Percentiles rank a stretch among this genome's conserved stretches.
Evolutionary conservation across 2,113 vertebrate species (phyloP).

Genomic region (Dicerorhinus sumatrensis): DNA sequence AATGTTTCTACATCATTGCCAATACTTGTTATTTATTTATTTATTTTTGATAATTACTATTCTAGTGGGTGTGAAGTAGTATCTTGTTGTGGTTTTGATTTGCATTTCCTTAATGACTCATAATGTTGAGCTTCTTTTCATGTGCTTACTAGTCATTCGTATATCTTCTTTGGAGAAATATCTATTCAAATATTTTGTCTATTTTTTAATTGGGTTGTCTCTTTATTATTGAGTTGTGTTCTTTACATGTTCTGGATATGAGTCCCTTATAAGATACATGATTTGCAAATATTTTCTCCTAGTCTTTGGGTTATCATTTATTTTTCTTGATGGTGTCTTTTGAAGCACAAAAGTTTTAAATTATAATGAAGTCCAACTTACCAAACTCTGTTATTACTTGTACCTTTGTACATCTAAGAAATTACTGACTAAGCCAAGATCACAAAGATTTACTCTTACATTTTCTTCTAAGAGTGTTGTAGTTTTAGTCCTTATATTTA

Average conservation of each 20-base stretch:
- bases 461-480: not conserved
- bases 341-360: not conserved
- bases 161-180: not conserved
- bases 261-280: not conserved
- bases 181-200: not conserved
- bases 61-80: not conserved
- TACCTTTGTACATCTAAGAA: not conserved
- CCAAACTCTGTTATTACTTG: not conserved
- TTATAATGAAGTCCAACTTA: not conserved
- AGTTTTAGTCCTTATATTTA: not conserved
- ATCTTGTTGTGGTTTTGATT: conserved; percentile 5
- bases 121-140: not conserved
- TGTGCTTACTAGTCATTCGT: not conserved
- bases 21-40: not conserved
- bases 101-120: not conserved
- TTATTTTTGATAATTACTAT: not conserved
- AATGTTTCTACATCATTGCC: not conserved
- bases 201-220: not conserved
- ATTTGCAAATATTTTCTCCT: not conserved
- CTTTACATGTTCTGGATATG: not conserved
- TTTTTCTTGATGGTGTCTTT: not conserved
- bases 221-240: not conserved
- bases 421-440: not conserved
- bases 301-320: not conserved
- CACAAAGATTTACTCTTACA: not conserved